phyloP scores from a whole-genome alignment of 2,113 vertebrate species.

The Phycodurus eques region DNA sequence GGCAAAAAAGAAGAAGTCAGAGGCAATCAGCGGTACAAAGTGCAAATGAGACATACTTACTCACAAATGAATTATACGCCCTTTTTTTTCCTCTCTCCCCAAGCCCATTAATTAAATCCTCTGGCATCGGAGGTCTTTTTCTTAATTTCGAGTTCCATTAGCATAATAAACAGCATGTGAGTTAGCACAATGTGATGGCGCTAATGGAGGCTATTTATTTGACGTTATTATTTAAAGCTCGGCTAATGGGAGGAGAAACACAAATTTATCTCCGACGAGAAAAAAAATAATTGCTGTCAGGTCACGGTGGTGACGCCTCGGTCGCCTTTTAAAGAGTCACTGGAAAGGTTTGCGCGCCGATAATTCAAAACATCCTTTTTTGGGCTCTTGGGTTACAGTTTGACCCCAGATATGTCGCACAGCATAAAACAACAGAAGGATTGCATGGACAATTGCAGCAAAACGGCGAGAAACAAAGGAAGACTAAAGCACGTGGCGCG shows the following conservation, averaged over 20 bases:
- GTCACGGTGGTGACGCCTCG: slow-evolving; percentile 45
- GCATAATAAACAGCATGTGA: slow-evolving; percentile 99
- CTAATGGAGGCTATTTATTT: slow-evolving; percentile 99
- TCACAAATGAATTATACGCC: slow-evolving; percentile 98
- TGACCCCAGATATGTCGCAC: background rate
- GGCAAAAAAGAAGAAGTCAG: slow-evolving; percentile 92
- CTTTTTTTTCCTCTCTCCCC: slow-evolving; percentile 78
- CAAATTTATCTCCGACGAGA: slow-evolving; percentile 82
- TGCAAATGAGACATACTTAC: slow-evolving; percentile 99
- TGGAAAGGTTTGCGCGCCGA: background rate
- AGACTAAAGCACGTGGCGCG: too few relatives aligned
- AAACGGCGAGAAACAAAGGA: too few relatives aligned
- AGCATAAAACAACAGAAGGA: background rate
- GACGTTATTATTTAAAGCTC: slow-evolving; percentile 99
- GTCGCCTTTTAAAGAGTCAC: background rate
- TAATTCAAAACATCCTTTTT: background rate
- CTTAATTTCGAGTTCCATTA: slow-evolving; percentile 99
- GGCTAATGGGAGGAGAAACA: slow-evolving; percentile 85
- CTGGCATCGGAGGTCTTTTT: slow-evolving; percentile 99
- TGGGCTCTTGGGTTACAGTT: background rate
- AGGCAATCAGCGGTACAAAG: slow-evolving; percentile 95
- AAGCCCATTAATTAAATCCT: slow-evolving; percentile 99
- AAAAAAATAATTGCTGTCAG: slow-evolving; percentile 82
- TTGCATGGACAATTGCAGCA: background rate
- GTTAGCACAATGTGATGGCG: slow-evolving; percentile 97